Evolutionary conservation across 2,797 vertebrate species (phyloP), one percentile per base, ranked within the genome.

Genomic region (Hipposideros larvatus): DNA sequence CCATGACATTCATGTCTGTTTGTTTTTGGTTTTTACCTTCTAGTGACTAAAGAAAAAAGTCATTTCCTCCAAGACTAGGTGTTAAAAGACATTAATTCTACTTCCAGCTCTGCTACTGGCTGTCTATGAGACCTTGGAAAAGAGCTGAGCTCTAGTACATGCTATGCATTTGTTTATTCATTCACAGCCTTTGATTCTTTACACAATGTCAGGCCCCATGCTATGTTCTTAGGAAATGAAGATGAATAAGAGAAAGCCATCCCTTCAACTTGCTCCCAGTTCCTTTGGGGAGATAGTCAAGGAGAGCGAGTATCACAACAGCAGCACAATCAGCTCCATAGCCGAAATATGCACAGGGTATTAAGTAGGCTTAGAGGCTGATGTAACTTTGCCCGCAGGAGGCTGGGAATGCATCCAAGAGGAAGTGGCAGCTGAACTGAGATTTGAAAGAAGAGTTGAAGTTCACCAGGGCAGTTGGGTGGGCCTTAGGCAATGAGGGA

Each of bases 381-480:
- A 57, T 48, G 53, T 31, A 37, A 8, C 13, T 85, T 70, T 86
- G 53, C 88, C 88, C 4, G 22, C 1, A 5, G 92, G 82, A 92
- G n/a, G 55, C 48, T 95, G 78, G 90, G 75, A 89, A 89, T 19
- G 31, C 43, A 89, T 92, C 73, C 88, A 96, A 91, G 82, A 96
- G 63, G 90, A 87, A 94, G 90, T 84, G 15, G 71, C 53, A 87
- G 65, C 48, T 75, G 82, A 66, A 79, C 34, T 55, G 55, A 95
- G 70, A 95, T 70, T 86, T 94, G 22, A 77, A 92, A 59, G 73
- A 55, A 82, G 61, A 84, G 34, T 37, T 71, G 34, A 63, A 74
- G 74, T 86, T 94, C 85, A 83, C 24, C n/a, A 63, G 68, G 53
- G 18, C 43, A 37, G 73, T 24, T 53, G 57, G 46, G 2, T 34